These are phyloP conservation scores for Rhopalosiphum nymphaeae DNA, from an alignment of 2,888 invertebrate species.

Conservation along the genomic window DNA sequence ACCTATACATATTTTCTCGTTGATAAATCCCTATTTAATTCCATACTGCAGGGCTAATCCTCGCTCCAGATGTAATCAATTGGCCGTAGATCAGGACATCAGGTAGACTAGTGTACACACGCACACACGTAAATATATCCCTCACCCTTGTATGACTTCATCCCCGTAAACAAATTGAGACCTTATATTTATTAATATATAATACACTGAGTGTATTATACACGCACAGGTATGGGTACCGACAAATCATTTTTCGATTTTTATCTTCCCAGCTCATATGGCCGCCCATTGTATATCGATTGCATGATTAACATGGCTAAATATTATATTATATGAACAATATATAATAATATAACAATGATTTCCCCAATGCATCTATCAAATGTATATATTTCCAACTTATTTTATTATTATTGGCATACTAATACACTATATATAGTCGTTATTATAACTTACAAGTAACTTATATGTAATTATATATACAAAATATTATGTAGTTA, in stretches of 20 bases:
- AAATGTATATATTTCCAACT: not conserved
- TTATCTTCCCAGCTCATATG: constrained; percentile 33
- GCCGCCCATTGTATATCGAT: not conserved
- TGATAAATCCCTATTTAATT: constrained; percentile 64
- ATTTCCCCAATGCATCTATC: not conserved
- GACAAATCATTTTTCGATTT: constrained; percentile 41
- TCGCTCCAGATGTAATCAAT: constrained; percentile 64
- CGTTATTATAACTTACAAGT: not conserved
- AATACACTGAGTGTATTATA: constrained; percentile 6
- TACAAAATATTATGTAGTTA: not conserved
- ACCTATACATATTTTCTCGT: constrained; percentile 32
- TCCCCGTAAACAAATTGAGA: constrained; percentile 55
- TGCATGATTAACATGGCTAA: constrained; percentile 26
- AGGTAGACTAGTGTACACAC: constrained; percentile 51
- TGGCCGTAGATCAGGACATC: constrained; percentile 64
- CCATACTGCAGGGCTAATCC: constrained; percentile 56
- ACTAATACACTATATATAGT: not conserved
- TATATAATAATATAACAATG: not conserved
- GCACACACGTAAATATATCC: not conserved
- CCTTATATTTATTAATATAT: not conserved
- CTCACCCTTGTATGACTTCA: constrained; percentile 61
- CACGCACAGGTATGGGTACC: not conserved
- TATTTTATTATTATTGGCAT: not conserved
- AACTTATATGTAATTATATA: not conserved
- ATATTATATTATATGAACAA: not conserved